These are phyloP conservation scores for Enteromius mattozi DNA, from an alignment of 2,797 vertebrate genomes.

Conservation along the genomic window DNA sequence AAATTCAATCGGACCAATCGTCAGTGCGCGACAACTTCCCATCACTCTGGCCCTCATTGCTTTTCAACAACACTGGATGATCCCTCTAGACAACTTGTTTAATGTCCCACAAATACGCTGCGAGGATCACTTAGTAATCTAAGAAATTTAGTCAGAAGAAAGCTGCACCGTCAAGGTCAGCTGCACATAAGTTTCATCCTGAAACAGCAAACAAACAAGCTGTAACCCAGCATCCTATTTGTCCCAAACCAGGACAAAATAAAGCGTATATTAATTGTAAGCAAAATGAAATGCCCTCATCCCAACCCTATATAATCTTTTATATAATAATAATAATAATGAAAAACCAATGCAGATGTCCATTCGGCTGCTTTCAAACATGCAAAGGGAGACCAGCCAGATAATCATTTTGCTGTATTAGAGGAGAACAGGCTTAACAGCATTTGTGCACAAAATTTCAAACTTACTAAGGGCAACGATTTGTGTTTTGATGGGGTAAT, in stretches of 20 bases:
- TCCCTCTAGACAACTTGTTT: not conserved
- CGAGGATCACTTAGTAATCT: slow-evolving; percentile 7
- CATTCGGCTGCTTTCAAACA: slow-evolving; percentile 59
- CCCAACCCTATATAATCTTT: slow-evolving; percentile 54
- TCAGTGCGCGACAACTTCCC: not conserved
- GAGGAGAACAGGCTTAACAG: slow-evolving; percentile 61
- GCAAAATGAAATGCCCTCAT: slow-evolving; percentile 51
- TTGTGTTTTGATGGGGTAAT: slow-evolving; percentile 43
- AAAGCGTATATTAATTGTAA: slow-evolving; percentile 45
- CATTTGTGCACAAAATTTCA: slow-evolving; percentile 44
- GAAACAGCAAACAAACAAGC: slow-evolving; percentile 31
- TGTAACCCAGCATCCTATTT: slow-evolving; percentile 33
- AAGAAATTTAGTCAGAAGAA: slow-evolving; percentile 47
- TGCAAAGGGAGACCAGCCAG: slow-evolving; percentile 61
- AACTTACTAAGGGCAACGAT: slow-evolving; percentile 51
- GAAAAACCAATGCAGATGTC: slow-evolving; percentile 53
- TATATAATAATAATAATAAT: slow-evolving; percentile 57
- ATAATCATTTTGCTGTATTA: slow-evolving; percentile 65
- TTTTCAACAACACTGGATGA: slow-evolving; percentile 36
- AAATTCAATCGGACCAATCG: slow-evolving; percentile 2
- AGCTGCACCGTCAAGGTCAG: not conserved
- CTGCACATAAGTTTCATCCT: not conserved
- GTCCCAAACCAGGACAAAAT: slow-evolving; percentile 28
- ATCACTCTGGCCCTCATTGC: slow-evolving; percentile 18
- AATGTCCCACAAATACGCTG: slow-evolving; percentile 32